A percentile compares a stretch with the other conserved stretches of the same genome.
phyloP scores from a whole-genome alignment of 2,888 invertebrate genomes.

The Micoletzkya japonica region DNA sequence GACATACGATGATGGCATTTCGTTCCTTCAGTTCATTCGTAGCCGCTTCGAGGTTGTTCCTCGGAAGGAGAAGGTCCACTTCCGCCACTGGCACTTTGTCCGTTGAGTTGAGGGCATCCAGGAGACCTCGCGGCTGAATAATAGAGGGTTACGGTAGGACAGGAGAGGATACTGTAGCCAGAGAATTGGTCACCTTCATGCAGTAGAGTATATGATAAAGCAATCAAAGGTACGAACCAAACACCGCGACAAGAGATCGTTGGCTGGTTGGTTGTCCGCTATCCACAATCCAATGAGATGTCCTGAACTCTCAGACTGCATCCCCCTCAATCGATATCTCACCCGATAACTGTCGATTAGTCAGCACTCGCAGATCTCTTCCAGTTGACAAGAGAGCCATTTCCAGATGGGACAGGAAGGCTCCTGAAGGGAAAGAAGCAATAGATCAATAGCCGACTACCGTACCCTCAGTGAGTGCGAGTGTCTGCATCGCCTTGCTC shows the following conservation, averaged over 20 bases:
- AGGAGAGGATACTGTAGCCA: neutral
- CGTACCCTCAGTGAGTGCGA: slow-evolving; percentile 85
- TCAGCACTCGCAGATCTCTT: slow-evolving; percentile 73
- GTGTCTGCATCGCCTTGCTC: slow-evolving; percentile 85
- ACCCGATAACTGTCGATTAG: slow-evolving; percentile 74
- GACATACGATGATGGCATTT: no score
- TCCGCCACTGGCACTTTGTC: slow-evolving; percentile 78
- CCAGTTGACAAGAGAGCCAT: slow-evolving; percentile 84
- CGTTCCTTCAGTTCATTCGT: slow-evolving; percentile 48
- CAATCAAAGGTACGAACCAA: slow-evolving; percentile 40
- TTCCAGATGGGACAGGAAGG: slow-evolving; percentile 86
- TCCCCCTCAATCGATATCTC: neutral
- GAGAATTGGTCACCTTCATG: neutral
- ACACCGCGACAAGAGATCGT: slow-evolving; percentile 54
- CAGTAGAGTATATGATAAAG: no score
- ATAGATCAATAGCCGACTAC: neutral
- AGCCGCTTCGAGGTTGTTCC: slow-evolving; percentile 93
- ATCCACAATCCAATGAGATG: slow-evolving; percentile 95
- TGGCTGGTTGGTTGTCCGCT: slow-evolving; percentile 75
- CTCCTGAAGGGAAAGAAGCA: slow-evolving; percentile 68
- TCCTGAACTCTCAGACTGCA: slow-evolving; percentile 64
- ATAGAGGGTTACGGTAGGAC: slow-evolving; percentile 14
- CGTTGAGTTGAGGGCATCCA: slow-evolving; percentile 83
- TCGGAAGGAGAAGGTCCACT: slow-evolving; percentile 68
- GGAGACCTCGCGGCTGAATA: slow-evolving; percentile 84